Percentiles rank a stretch among this genome's conserved stretches.
Evolutionary conservation across 2,797 vertebrate species (phyloP).

Genomic region (Propithecus deckenii): DNA sequence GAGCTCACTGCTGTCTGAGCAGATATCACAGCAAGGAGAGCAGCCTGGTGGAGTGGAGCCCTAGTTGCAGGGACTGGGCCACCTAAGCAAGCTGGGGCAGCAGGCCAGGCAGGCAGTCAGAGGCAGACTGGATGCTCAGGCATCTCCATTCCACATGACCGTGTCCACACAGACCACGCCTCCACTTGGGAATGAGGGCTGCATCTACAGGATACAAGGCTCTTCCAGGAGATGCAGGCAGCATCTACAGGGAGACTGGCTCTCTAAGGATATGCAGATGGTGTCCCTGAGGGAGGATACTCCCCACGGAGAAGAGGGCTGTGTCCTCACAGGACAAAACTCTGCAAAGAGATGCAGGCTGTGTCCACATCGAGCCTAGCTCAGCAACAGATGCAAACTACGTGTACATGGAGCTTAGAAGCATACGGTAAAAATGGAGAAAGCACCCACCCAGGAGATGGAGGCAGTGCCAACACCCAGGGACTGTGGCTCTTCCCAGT

Average conservation of each 20-base stretch:
- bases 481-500: not conserved
- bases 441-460: not conserved
- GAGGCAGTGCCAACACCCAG: not conserved
- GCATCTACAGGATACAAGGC: not conserved
- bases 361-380: not conserved
- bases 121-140: not conserved
- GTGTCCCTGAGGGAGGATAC: not conserved
- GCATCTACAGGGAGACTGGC: not conserved
- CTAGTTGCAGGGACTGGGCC: not conserved
- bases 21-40: not conserved
- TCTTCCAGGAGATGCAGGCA: not conserved
- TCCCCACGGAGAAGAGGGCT: not conserved
- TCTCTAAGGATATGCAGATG: not conserved
- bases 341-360: not conserved
- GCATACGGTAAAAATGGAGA: not conserved
- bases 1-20: not conserved
- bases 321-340: not conserved
- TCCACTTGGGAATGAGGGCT: not conserved
- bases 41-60: no score
- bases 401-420: not conserved
- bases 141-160: not conserved
- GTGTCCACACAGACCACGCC: not conserved
- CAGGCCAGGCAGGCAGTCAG: not conserved
- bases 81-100: not conserved
- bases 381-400: not conserved